Evolutionary conservation across 2,113 vertebrate species (phyloP), one percentile per base, ranked within the genome.

Genomic region (Saimiri boliviensis): DNA sequence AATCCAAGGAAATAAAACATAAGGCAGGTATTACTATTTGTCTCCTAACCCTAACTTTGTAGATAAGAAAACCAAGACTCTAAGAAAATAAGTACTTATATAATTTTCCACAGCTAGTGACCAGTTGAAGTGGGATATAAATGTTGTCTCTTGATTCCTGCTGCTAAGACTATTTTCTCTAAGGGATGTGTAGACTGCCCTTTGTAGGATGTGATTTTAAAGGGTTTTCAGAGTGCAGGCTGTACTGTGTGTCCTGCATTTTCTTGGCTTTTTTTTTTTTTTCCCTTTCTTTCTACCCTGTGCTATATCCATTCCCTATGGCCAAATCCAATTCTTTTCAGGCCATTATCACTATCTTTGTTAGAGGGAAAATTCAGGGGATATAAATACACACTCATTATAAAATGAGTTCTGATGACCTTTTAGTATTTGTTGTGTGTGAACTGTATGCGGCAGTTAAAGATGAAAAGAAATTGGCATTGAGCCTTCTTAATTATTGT

Each of bases 401-500:
- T 95, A 97, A 97, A 97, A 94, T 93, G 89, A 96, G 73, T 79
- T 83, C 89, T 95, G 93, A 97, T 97, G 98, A 98, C 98, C 97
- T 98, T 98, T 98, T 89, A 91, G 82, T 92, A 93, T 98, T 98
- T 97, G 96, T 96, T 98, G 82, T 95, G 83, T 97, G 96, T 0
- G 84, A 98, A 97, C 45, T 17, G 1, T 97, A 98, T 97, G 96
- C 91, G 95, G 95, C 91, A 97, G 84, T 97, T 98, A 96, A 98
- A 98, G 97, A 98, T 96, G 96, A 98, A 98, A 98, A 98, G 89
- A 96, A 98, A 98, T 93, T 98, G 98, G 96, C 96, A 97, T 93
- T 97, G 93, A 95, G 96, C 95, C 82, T 94, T 97, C 96, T 96
- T 98, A 98, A 99, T 99, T 98, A 98, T 98, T 98, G 97, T 98